These are phyloP conservation scores for Coelopa frigida DNA, from an alignment of 1,140 invertebrate genomes.

Conservation along the genomic window DNA sequence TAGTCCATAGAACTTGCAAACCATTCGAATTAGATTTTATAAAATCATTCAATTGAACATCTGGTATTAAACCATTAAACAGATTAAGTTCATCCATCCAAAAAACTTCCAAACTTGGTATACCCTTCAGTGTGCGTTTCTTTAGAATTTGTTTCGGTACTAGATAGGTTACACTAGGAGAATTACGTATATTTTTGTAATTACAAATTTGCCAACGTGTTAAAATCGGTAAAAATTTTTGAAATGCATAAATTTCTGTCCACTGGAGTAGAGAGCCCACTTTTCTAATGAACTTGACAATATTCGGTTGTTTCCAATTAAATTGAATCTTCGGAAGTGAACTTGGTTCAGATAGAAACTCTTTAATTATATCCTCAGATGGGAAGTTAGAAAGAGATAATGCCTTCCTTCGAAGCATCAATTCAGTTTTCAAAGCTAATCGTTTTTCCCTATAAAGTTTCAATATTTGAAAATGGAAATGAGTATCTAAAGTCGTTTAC, in stretches of 20 bases:
- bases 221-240: conserved; percentile 69
- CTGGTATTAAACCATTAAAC: conserved; percentile 52
- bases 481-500: conserved; percentile 4
- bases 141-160: conserved; percentile 53
- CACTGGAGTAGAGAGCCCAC: conserved; percentile 60
- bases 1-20: conserved; percentile 49
- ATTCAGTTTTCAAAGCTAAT: conserved; percentile 57
- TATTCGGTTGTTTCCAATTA: conserved; percentile 58
- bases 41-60: conserved; percentile 47
- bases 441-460: conserved; percentile 50
- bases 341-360: conserved; percentile 58
- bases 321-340: conserved; percentile 48
- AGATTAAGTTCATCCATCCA: conserved; percentile 54
- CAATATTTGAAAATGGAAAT: neutral
- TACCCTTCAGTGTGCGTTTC: conserved; percentile 41
- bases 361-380: conserved; percentile 63
- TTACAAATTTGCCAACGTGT: conserved; percentile 57
- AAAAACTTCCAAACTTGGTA: conserved; percentile 60
- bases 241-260: conserved; percentile 67
- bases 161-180: conserved; percentile 11
- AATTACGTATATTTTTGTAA: conserved; percentile 8
- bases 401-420: conserved; percentile 62
- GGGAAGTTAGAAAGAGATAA: conserved; percentile 60
- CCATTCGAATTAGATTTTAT: conserved; percentile 43
- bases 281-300: conserved; percentile 63